Evolutionary conservation across 2,797 vertebrate species (phyloP), one percentile per base, ranked within the genome.

Genomic region (Eurystomus glaucurus): DNA sequence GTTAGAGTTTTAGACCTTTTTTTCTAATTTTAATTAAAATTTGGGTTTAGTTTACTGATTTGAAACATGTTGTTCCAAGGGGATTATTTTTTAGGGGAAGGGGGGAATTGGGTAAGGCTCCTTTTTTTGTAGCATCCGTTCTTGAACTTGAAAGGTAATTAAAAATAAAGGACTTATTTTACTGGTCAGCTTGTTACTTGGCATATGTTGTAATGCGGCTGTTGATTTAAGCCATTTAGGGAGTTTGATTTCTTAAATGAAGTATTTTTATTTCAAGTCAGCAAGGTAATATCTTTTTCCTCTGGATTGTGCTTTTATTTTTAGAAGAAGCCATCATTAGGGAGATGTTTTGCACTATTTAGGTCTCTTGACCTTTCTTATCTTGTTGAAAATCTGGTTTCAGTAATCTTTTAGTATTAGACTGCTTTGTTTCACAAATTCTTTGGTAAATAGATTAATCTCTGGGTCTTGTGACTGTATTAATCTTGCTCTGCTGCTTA

Each of bases 361-460:
- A 54, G 54, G 71, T 93, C 61, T 86, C 79, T 93, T 95, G 72
- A 93, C 82, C 82, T 62, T 91, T 94, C 65, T 89, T 96, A 84
- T 74, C 74, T 75, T 61, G 37, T 71, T 93, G 83, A 65, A 95
- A 97, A 96, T 93, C 82, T 94, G 83, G 60, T 43, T 95, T 92
- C 55, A 48, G 79, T 95, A 96, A 93, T 95, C 93, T 96, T 89
- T 70, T 76, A 68, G 95, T 90, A 90, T 93, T 97, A 96, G 94
- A 84, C 80, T 94, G 57, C 69, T 96, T 97, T 95, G 88, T 93
- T 95, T 58, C 84, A 94, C 9, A 22, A 78, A 75, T 90, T 95
- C 85, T 93, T 87, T 95, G 70, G 90, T 97, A 97, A 96, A 96
- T 87, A 95, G 88, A 96, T 96, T 97, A 97, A 96, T 96, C 95